Conservation (phyloP, 2,113 vertebrate species). For the Onychostoma macrolepis region DNA sequence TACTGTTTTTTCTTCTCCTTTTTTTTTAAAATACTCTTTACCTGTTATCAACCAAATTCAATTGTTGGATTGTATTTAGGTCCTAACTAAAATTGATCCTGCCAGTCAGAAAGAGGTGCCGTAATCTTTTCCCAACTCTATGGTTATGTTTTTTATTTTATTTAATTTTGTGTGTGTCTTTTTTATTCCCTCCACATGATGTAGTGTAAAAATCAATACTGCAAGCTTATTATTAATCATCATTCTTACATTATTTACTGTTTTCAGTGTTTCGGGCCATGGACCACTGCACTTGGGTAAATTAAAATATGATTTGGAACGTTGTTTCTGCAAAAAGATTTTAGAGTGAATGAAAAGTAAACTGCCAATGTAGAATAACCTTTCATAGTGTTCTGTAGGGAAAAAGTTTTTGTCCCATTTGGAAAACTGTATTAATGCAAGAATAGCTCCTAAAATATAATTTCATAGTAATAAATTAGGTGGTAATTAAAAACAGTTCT, state of each 20-base stretch:
- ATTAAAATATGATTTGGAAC: conserved; percentile 22
- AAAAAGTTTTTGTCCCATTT: not conserved
- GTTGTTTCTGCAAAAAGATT: conserved; percentile 1
- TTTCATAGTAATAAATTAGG: not conserved
- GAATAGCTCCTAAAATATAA: conserved; percentile 17
- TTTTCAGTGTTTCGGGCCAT: conserved; percentile 14
- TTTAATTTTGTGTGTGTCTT: not conserved
- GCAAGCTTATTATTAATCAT: conserved; percentile 17
- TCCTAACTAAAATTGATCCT: conserved; percentile 13
- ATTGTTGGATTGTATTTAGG: conserved; percentile 5
- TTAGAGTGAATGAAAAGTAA: not conserved
- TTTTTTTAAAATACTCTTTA: not conserved
- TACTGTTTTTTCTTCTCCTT: not conserved
- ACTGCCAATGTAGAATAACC: conserved; percentile 17
- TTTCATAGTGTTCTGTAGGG: not conserved
- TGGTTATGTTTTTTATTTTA: not conserved
- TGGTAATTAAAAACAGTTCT: not conserved
- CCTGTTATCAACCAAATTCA: conserved; percentile 7
- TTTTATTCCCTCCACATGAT: conserved; percentile 1
- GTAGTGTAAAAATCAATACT: conserved; percentile 30
- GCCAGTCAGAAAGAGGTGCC: conserved; percentile 1
- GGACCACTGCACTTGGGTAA: conserved; percentile 20
- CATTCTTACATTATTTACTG: conserved; percentile 18
- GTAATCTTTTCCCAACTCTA: not conserved
- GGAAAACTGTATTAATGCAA: not conserved